Percentiles rank a stretch among this genome's conserved stretches.
These are phyloP conservation scores for Trachymyrmex septentrionalis DNA, from an alignment of 1,140 invertebrate species.

Conservation along the genomic window DNA sequence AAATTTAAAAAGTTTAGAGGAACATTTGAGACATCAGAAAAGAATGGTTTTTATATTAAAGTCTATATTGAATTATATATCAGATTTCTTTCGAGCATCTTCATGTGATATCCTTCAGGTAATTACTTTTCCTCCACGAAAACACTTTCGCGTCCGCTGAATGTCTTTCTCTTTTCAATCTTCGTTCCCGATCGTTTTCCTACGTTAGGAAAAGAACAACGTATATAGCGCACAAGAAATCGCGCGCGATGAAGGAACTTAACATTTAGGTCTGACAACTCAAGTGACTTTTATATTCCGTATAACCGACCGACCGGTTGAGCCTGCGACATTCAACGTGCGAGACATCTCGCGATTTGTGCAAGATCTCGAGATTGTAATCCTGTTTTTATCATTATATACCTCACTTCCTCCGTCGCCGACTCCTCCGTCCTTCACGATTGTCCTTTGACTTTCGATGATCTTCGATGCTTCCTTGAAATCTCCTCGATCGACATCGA, in stretches of 20 bases:
- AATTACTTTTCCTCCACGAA: background rate
- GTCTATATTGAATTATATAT: background rate
- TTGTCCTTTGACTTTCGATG: slow-evolving; percentile 19
- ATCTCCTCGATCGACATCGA: background rate
- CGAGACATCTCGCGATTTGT: slow-evolving; percentile 17
- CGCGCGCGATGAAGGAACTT: slow-evolving; percentile 66
- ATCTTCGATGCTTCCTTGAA: background rate
- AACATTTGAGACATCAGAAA: background rate
- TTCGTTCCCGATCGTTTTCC: background rate
- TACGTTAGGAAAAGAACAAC: slow-evolving; percentile 38
- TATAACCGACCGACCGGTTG: slow-evolving; percentile 36
- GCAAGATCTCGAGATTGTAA: slow-evolving; percentile 45
- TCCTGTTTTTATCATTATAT: slow-evolving; percentile 30
- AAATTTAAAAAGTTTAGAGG: background rate
- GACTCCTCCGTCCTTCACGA: slow-evolving; percentile 12
- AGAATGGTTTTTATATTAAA: background rate
- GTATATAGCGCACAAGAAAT: slow-evolving; percentile 55
- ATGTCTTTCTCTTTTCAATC: slow-evolving; percentile 45
- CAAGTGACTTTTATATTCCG: slow-evolving; percentile 36
- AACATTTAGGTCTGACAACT: slow-evolving; percentile 63
- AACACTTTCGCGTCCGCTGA: slow-evolving; percentile 23
- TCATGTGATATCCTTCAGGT: background rate
- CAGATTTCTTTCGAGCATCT: slow-evolving; percentile 10
- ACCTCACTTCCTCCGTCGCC: slow-evolving; percentile 33
- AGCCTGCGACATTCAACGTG: slow-evolving; percentile 45